Base-by-base conservation (phyloP, 2,888 invertebrate genomes). In the Drosophila greeni region DNA sequence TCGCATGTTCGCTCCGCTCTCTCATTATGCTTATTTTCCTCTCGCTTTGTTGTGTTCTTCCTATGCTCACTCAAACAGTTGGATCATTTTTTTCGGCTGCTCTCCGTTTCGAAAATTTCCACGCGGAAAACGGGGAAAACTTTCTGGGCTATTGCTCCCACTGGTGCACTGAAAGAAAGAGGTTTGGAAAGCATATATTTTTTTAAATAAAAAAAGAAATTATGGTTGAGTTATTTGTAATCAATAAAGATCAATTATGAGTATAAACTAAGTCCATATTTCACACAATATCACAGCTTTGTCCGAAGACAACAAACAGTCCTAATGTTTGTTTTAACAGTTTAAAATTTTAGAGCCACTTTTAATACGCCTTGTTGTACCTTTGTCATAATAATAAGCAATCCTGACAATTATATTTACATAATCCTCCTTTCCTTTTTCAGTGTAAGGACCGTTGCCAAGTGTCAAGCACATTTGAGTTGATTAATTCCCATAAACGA, bases 401-500 rank as follows among this genome's bases (percentile, higher is more conserved):
- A 8, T 37, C 37, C 11, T 18, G 11, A 18, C 11, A 18, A n/a
- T 11, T 3, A 24, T 14, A 2, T 18, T 12, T 24, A 24, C 11
- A n/a, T 6, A 16, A 3, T 7, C 7, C 8, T 34, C 5, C 9
- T 26, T 26, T 11, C 7, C 12, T 6, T 16, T 36, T 39, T 2
- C 16, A 57, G 57, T 62, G 55, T 53, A 36, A 18, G 12, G 37
- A 45, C 26, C 24, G 55, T 69, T 73, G 73, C 51, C 64, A 74
- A 82, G 82, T 76, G 65, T 61, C 48, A 52, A 52, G 57, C 53
- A 70, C 62, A 69, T 73, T 61, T 31, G 49, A 69, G 72, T 71
- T 75, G 56, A 81, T 81, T 78, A 81, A 81, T 75, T 73, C 75
- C 70, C 79, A 73, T 70, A 70, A 80, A 67, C 71, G 66, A 71